Evolutionary conservation across 2,888 invertebrate species (phyloP).

Genomic region (Dichetophora obliterata): DNA sequence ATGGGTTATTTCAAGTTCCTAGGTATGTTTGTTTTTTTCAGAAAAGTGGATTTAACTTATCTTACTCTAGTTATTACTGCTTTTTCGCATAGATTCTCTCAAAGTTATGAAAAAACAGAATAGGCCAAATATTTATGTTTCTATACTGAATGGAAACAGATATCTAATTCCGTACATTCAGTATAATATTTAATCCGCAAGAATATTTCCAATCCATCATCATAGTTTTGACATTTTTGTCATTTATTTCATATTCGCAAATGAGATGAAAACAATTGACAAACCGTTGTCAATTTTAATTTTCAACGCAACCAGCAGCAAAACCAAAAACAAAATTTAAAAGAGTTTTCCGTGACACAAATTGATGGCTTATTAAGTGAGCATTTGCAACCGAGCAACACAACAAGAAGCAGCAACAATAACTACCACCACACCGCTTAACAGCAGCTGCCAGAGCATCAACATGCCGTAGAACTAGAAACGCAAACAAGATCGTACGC

Average conservation of each 20-base stretch:
- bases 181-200: no score
- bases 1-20: background rate
- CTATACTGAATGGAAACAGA: background rate
- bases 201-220: constrained; percentile 26
- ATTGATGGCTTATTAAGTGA: constrained; percentile 42
- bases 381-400: constrained; percentile 35
- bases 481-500: constrained; percentile 16
- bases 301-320: background rate
- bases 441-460: constrained; percentile 9
- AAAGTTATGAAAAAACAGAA: no score
- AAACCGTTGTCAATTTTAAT: constrained; percentile 30
- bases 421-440: constrained; percentile 5
- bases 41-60: no score
- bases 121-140: background rate
- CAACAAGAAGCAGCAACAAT: constrained; percentile 13
- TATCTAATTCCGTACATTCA: background rate
- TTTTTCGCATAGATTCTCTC: no score
- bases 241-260: background rate
- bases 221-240: constrained; percentile 1
- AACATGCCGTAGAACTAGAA: background rate
- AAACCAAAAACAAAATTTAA: background rate
- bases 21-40: no score
- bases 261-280: constrained; percentile 19
- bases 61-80: no score
- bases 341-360: constrained; percentile 32